Evolutionary conservation across 2,113 vertebrate species (phyloP).

Genomic region (Lagopus muta): DNA sequence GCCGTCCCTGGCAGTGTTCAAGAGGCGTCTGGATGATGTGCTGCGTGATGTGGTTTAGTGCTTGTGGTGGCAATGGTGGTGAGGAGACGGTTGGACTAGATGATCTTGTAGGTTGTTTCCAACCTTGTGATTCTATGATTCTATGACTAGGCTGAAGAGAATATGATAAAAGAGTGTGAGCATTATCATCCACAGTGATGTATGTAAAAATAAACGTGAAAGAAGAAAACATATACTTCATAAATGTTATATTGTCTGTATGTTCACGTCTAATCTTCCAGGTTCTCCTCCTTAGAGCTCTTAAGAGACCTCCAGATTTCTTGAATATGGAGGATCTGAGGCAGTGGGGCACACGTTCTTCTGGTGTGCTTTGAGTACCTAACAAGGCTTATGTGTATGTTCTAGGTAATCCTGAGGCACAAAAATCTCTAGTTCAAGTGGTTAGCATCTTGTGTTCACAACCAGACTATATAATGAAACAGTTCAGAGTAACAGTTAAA

Average conservation of each 20-base stretch:
- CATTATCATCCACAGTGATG: neutral
- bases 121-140: no score
- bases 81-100: no score
- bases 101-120: no score
- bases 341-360: rapidly evolving
- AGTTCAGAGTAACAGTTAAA: neutral
- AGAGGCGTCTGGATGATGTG: no score
- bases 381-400: neutral
- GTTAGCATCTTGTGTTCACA: neutral
- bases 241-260: neutral
- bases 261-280: neutral
- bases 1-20: no score
- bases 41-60: no score
- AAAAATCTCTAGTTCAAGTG: neutral
- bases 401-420: neutral
- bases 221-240: neutral
- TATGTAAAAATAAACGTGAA: neutral
- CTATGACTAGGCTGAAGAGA: neutral
- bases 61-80: no score
- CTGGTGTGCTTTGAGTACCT: neutral
- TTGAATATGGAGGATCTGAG: neutral
- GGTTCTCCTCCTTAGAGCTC: neutral
- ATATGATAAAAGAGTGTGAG: neutral
- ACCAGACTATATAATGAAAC: neutral
- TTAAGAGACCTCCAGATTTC: neutral